Evolutionary conservation across 2,888 invertebrate genomes (phyloP), one percentile per base, ranked within the genome.

Genomic region (Eucera pruinosa): DNA sequence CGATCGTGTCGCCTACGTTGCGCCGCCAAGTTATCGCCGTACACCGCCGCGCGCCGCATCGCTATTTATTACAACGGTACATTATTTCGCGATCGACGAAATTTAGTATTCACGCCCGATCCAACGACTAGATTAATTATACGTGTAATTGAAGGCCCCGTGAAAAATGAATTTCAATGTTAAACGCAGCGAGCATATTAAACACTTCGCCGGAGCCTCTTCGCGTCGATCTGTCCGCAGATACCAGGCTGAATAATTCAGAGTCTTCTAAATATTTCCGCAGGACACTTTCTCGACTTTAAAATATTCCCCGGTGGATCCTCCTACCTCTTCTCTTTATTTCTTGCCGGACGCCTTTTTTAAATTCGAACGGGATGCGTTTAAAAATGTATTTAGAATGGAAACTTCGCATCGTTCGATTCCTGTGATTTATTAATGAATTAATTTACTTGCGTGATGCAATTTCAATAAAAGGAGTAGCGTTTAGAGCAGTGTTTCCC

Each of bases 111-210:
- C 76, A 30, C 27, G 55, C 11, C 2, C 36, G 33, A 3, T 20
- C 2, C 48, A n/a, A 48, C 13, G 48, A 47, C 43, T 30, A 20
- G 60, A 76, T 65, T 76, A 78, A 77, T 77, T 78, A 67, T 55
- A 64, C 77, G 64, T 23, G 69, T 64, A 60, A 78, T 76, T 77
- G 69, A 55, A 76, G 33, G 15, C 33, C 30, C n/a, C 18, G 58
- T 43, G 64, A 78, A 78, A 78, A 78, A 69, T 77, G 69, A 60
- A 77, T 69, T 70, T 77, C 64, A 77, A 70, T 60, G 69, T 65
- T 64, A 70, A 64, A 78, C 78, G 70, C 58, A 18, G 39, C 64
- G 64, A 33, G 78, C 78, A 78, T 78, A 48, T 70, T 78, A 36
- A 76, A 78, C 62, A 33, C 33, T 27, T 2, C 25, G 47, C 27